phyloP scores from a whole-genome alignment of 2,888 invertebrate genomes.

The Scaptomyza tumidula region DNA sequence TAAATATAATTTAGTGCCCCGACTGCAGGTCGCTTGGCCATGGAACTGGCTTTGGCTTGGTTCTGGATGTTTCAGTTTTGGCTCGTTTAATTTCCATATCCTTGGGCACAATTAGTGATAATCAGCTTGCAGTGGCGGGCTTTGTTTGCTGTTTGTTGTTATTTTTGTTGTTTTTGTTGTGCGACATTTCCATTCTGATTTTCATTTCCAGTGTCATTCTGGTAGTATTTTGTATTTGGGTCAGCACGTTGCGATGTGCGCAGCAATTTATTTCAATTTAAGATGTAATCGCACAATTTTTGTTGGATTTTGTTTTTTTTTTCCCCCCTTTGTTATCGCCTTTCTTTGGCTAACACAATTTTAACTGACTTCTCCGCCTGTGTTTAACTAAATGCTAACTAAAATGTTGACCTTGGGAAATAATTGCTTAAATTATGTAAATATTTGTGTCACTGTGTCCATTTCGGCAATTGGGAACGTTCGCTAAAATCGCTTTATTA shows the following conservation, averaged over 20 bases:
- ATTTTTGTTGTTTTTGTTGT: conserved; percentile 14
- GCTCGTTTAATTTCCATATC: conserved; percentile 60
- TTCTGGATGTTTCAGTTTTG: conserved; percentile 4
- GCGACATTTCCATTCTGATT: conserved; percentile 36
- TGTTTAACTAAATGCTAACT: neutral
- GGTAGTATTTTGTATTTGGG: conserved; percentile 58
- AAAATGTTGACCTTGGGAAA: conserved; percentile 58
- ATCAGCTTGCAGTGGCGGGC: conserved; percentile 62
- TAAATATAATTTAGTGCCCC: conserved; percentile 26
- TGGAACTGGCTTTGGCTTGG: conserved; percentile 13
- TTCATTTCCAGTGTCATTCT: conserved; percentile 31
- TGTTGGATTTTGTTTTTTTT: conserved; percentile 17
- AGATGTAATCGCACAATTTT: conserved; percentile 65
- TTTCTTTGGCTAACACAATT: conserved; percentile 45
- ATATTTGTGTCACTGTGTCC: neutral
- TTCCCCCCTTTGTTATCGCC: conserved; percentile 7
- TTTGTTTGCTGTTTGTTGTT: conserved; percentile 8
- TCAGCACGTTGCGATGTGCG: conserved; percentile 65
- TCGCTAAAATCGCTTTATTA: conserved; percentile 35
- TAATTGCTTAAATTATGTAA: conserved; percentile 50
- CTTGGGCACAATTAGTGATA: conserved; percentile 73
- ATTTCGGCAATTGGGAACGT: conserved; percentile 14
- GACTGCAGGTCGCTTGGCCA: conserved; percentile 8
- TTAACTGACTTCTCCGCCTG: conserved; percentile 42
- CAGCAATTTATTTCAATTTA: conserved; percentile 71